Evolutionary conservation across 2,113 vertebrate species (phyloP), one percentile per base, ranked within the genome.

Genomic region (Prionailurus viverrinus): DNA sequence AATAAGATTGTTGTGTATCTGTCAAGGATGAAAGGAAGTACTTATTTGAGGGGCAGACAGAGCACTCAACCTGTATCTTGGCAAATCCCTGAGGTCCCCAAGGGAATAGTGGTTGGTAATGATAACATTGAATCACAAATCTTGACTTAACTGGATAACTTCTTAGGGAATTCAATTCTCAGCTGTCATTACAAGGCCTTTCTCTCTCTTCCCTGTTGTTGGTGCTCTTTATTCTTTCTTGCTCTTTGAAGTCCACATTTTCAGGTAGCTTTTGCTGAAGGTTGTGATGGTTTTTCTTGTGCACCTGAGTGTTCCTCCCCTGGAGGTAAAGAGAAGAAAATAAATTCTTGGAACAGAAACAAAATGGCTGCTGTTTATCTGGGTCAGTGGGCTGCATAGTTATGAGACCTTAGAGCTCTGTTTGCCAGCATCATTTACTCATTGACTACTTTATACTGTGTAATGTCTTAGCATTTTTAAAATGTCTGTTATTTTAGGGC

Each of bases 131-230:
- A 97, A 88, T 41, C 83, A 88, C 86, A 92, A 90, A 94, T 96
- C 94, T 95, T 97, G 63, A 74, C 68, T 80, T 85, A 95, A 90
- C 65, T 88, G 92, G 63, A 6, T 97, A 81, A 96, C 95, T 98
- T 97, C 83, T 95, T 88, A 68, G 92, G 87, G 96, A 92, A 95
- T 96, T 97, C 13, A 96, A n/a, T 94, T 97, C 95, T 97, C 93
- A 87, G 78, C n/a, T 95, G 74, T 95, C 45, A 55, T 97, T 92
- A 92, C 58, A 93, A 83, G 45, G 1, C 5, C 21, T 89, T 95
- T 33, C 25, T 92, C 23, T 88, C 39, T 73, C 29, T 93, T 80
- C 39, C 16, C 55, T 91, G 4, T 11, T 66, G 21, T 51, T 21
- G 15, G 76, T 68, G 23, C 3, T 39, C 39, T 55, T 61, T 71